Conservation (phyloP, 2,888 invertebrate species). For the Drosophila maculinotata region DNA sequence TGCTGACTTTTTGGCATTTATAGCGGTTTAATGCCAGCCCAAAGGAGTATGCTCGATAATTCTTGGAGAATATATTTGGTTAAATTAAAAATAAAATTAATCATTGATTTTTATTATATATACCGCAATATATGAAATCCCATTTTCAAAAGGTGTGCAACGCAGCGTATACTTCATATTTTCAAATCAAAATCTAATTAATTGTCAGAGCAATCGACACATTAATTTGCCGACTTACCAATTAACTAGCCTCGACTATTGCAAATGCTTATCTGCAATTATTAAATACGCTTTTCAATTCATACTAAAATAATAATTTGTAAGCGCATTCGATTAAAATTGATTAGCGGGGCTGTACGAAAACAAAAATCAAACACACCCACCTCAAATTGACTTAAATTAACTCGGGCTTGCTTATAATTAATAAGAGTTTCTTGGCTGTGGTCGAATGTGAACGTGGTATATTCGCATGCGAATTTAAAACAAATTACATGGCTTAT, state of each 20-base stretch:
- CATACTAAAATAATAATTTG: constrained; percentile 42
- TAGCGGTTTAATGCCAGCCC: constrained; percentile 13
- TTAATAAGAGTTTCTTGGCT: constrained; percentile 32
- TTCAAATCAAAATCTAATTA: too few relatives aligned
- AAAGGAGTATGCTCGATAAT: background rate
- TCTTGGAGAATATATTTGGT: too few relatives aligned
- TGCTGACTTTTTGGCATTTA: constrained; percentile 52
- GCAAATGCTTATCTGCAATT: constrained; percentile 4
- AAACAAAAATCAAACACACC: constrained; percentile 52
- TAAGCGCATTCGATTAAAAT: constrained; percentile 41
- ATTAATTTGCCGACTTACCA: background rate
- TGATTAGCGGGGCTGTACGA: constrained; percentile 28
- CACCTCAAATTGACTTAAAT: constrained; percentile 59
- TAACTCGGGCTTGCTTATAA: constrained; percentile 43
- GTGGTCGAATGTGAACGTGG: constrained; percentile 4
- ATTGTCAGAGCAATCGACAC: too few relatives aligned
- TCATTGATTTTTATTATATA: too few relatives aligned
- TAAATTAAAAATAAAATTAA: too few relatives aligned
- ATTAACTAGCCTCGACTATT: background rate
- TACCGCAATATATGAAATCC: too few relatives aligned
- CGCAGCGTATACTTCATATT: too few relatives aligned
- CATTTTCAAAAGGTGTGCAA: too few relatives aligned
- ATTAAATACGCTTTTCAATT: constrained; percentile 36
- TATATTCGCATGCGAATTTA: constrained; percentile 23
- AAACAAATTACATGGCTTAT: constrained; percentile 72